These are phyloP conservation scores for Ploceus nigricollis DNA, from an alignment of 2,113 vertebrate species.

Conservation along the genomic window DNA sequence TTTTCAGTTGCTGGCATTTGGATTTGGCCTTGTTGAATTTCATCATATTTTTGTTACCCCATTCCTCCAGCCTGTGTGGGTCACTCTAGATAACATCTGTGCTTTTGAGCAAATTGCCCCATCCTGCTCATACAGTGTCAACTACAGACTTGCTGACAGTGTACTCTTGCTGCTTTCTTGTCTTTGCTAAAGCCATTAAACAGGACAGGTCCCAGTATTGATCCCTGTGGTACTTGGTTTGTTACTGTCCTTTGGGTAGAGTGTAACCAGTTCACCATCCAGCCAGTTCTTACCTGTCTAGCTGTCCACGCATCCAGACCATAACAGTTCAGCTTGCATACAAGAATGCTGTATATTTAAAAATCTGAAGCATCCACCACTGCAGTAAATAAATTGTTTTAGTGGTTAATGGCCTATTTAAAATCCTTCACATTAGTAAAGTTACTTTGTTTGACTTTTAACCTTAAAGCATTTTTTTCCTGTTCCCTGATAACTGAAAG, in stretches of 20 bases:
- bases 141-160: not conserved
- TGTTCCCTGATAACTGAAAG: not conserved
- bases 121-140: not conserved
- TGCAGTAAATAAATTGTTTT: not conserved
- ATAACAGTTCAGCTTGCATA: not conserved
- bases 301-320: not conserved
- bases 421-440: not conserved
- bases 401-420: not conserved
- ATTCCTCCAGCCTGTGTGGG: not conserved
- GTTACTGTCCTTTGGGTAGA: not conserved
- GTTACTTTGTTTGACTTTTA: not conserved
- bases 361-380: not conserved
- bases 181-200: not conserved
- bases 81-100: not conserved
- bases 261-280: not conserved
- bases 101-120: not conserved
- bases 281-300: not conserved
- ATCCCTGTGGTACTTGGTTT: not conserved
- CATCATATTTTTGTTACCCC: not conserved
- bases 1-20: not conserved
- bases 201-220: not conserved
- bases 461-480: not conserved
- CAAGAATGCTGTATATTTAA: not conserved
- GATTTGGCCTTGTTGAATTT: not conserved
- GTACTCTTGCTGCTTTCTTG: not conserved